phyloP scores from a whole-genome alignment of 30 jellyfish, hydroid and myxozoan species.

The Cassiopea xamachana region DNA sequence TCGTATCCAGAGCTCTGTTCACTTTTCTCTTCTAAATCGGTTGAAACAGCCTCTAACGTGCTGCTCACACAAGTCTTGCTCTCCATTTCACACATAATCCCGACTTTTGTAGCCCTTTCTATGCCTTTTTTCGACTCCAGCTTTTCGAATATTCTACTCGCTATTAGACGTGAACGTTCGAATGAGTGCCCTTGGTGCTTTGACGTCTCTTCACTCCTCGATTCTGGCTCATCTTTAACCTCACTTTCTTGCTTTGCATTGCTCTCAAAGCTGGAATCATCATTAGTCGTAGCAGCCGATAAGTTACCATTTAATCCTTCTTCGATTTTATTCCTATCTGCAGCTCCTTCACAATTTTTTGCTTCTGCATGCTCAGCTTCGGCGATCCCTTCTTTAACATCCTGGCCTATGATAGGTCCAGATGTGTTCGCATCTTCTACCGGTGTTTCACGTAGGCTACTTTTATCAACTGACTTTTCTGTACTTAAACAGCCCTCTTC shows the following conservation, averaged over 20 bases:
- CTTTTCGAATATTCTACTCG: constrained; percentile 25
- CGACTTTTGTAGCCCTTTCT: neutral
- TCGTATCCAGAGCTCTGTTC: neutral
- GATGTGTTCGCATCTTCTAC: neutral
- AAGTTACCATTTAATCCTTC: neutral
- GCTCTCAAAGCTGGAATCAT: neutral
- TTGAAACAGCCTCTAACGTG: neutral
- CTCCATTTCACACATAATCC: neutral
- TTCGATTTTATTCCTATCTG: neutral
- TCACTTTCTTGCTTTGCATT: neutral
- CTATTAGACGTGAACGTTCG: constrained; percentile 24
- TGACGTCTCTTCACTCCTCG: neutral
- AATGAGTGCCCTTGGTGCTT: neutral
- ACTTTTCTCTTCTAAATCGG: neutral
- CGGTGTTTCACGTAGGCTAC: neutral
- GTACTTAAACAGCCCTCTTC: neutral
- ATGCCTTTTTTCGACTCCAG: constrained; percentile 1
- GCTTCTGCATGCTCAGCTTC: neutral
- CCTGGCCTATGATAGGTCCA: neutral
- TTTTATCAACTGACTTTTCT: neutral
- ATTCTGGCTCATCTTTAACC: neutral
- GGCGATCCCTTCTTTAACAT: neutral
- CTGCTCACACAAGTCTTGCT: neutral
- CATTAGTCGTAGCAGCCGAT: neutral
- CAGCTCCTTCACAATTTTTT: neutral